Base-by-base conservation (phyloP, 2,888 invertebrate genomes). In the Protonemura montana region DNA sequence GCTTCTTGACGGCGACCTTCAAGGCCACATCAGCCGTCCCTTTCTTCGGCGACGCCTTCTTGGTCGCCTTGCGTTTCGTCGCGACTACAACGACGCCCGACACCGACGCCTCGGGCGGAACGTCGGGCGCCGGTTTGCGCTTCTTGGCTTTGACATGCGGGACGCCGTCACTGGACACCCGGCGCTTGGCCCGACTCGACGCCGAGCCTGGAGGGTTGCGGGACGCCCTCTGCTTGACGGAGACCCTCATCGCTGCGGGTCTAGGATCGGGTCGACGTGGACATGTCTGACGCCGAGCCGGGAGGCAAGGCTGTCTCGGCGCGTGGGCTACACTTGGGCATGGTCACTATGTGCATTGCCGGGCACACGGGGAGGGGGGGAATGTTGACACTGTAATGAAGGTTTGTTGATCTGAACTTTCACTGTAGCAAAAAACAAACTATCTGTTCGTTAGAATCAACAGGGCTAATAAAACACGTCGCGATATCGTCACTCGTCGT, bases 101-200 rank as follows among this genome's bases (percentile, higher is more conserved):
- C 28, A 42, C 76, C 25, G 30, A 3, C 29, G 30, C 42, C 35
- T 16, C 29, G 30, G 82, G 41, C 3, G 84, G 3, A 26, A 16
- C 84, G 2, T 84, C 76, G 26, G 28, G 25, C 10, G 29, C 42
- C 28, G 76, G 29, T 29, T 84, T 84, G 26, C 84, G 84, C n/a
- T 84, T 84, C 84, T 84, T 84, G 29, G 27, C 76, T 29, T 84
- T 84, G 76, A 28, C 59, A 16, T 76, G 84, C 0, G 84, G 28
- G 10, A 25, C 21, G 16, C 29, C 84, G 28, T 84, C 84, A 28
- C 76, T 59, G 27, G 59, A 59, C 27, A 29, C 84, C 10, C 84
- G 3, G 10, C 76, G 26, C 28, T 84, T 76, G 28, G 76, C 76
- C 28, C 84, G 26, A n/a, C 27, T 76, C 59, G 84, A 2, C 59